Evolutionary conservation across 2,888 invertebrate genomes (phyloP).

Genomic region (Pomacea canaliculata): DNA sequence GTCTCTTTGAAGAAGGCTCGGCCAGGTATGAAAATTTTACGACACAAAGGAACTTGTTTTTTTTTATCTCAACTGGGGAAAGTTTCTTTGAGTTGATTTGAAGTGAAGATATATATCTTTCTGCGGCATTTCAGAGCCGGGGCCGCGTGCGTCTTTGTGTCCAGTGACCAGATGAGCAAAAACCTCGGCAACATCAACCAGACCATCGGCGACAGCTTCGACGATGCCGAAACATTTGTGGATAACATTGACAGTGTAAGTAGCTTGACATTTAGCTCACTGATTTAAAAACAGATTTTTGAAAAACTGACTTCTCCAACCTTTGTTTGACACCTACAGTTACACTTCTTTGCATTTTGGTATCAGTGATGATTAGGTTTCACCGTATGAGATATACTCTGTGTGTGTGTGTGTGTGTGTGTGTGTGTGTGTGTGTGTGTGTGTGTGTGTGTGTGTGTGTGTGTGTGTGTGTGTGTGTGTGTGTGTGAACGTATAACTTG

Average conservation of each 20-base stretch:
- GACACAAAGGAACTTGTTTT: no score
- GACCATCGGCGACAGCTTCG: slow-evolving; percentile 4
- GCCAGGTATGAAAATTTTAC: no score
- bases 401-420: slow-evolving; percentile 7
- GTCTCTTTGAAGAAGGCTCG: no score
- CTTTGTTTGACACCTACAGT: no score
- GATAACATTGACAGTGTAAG: slow-evolving; percentile 19
- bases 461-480: background rate
- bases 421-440: background rate
- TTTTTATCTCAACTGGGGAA: no score
- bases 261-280: background rate
- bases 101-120: no score
- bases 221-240: slow-evolving; percentile 14
- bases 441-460: slow-evolving; percentile 1
- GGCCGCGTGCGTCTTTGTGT: slow-evolving; percentile 14
- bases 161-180: slow-evolving; percentile 15
- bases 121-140: background rate
- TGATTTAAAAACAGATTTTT: no score
- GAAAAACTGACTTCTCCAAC: no score
- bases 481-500: background rate
- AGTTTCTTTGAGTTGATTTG: no score
- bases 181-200: slow-evolving; percentile 6
- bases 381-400: background rate
- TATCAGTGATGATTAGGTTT: no score
- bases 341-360: no score